Evolutionary conservation across 2,113 vertebrate genomes (phyloP), one percentile per base, ranked within the genome.

Genomic region (Nothocercus nigrocapillus): DNA sequence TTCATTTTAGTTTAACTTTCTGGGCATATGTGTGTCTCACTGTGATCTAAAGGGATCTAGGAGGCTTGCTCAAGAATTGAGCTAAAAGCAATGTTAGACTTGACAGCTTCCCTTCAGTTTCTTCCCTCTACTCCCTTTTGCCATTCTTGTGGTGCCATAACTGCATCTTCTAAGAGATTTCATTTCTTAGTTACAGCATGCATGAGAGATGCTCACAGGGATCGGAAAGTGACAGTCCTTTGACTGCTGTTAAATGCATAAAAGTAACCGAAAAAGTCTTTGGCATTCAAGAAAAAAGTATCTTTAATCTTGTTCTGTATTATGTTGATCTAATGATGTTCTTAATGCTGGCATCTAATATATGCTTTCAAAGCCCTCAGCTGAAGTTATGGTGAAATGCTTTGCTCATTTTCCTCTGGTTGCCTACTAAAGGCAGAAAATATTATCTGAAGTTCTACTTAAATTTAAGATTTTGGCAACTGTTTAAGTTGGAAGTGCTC

Each of bases 381-480:
- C 77, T 74, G 10, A 42, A 32, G 30, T 83, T 74, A 54, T 40
- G 40, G 10, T 70, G 68, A 80, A 83, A 40, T 16, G 4, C 44
- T 89, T 88, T 94, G 28, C 62, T 95, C 82, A 32, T 94, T 92
- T 93, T 92, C 62, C 21, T 90, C 40, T 88, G 73, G 34, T 91
- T 95, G 53, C 27, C 21, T 93, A 69, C 68, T 91, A 36, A 88
- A 85, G 45, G 91, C 47, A 32, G 32, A 91, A 85, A 95, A 38
- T 82, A 34, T 19, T 90, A 0, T 79, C 88, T 12, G 12, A 28
- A 53, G 14, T 89, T 87, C 14, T 81, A 18, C 30, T 79, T 45
- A 17, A 11, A 59, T 5, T 66, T 38, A 53, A 66, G 62, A 42
- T 73, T 53, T 68, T 49, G 44, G 6, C 27, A 61, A 18, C 20